These are phyloP conservation scores for Leucoraja erinaceus DNA, from an alignment of 2,113 vertebrate genomes.

Conservation along the genomic window DNA sequence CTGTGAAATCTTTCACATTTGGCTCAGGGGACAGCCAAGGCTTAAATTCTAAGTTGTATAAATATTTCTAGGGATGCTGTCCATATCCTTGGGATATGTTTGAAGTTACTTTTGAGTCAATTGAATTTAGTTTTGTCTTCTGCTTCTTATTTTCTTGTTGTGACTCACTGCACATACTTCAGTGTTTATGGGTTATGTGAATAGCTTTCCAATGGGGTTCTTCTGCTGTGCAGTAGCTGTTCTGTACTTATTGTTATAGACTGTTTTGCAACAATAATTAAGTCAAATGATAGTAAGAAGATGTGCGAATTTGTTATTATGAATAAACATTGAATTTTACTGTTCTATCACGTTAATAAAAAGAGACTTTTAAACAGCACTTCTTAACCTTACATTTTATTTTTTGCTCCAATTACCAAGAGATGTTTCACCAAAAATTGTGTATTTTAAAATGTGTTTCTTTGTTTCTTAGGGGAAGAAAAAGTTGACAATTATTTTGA, in stretches of 20 bases:
- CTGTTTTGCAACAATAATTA: not conserved
- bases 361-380: not conserved
- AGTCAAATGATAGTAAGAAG: not conserved
- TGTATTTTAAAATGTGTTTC: not conserved
- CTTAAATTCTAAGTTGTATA: not conserved
- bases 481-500: not conserved
- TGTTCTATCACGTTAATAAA: not conserved
- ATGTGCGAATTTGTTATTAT: not conserved
- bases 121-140: not conserved
- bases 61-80: not conserved
- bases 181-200: not conserved
- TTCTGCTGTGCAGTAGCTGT: not conserved
- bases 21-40: not conserved
- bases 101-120: not conserved
- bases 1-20: not conserved
- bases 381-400: not conserved
- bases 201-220: not conserved
- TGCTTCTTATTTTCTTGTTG: not conserved
- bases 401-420: not conserved
- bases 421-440: not conserved
- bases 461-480: not conserved
- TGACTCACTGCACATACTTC: not conserved
- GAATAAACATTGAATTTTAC: not conserved
- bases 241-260: not conserved
- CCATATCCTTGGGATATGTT: not conserved